Evolutionary conservation across 2,888 invertebrate genomes (phyloP), one percentile per base, ranked within the genome.

Genomic region (Sturmia bella): DNA sequence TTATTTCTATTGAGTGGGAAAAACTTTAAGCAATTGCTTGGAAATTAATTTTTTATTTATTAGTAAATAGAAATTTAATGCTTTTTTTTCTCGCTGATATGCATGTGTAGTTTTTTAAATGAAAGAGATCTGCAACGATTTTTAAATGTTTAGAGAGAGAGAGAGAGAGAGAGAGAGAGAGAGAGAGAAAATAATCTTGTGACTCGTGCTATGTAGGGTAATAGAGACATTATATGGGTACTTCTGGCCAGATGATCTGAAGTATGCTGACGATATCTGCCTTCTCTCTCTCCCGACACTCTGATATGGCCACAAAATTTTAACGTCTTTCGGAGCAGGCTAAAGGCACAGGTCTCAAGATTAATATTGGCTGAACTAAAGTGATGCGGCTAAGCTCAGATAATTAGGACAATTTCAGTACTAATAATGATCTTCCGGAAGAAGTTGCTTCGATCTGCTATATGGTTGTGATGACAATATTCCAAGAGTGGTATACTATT

Each of bases 21-120:
- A 66, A 27, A 41, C 61, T 50, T 59, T 11, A 27, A 39, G 39
- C 19, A 66, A 50, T 66, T 66, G 12, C 41, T 39, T 57, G 32
- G 12, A 11, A 59, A 17, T 61, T 41, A 21, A 54, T 39, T 9
- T 11, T 24, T 61, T 27, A 4, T 27, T 27, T 27, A 27, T 3
- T 27, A 27, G 27, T 6, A 27, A 27, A 27, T 27, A 27, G 6
- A 27, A 27, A 27, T 27, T 27, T 6, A 27, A 27, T 3, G 27
- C 3, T 27, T 27, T 27, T 27, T 27, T 6, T 39, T 11, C 0
- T n/a, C n/a, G n/a, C n/a, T n/a, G n/a, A n/a, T n/a, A n/a, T n/a
- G n/a, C n/a, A n/a, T n/a, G n/a, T n/a, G n/a, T n/a, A n/a, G n/a
- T n/a, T n/a, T n/a, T n/a, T n/a, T n/a, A n/a, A n/a, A n/a, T n/a